Base-by-base conservation (phyloP, 2,888 invertebrate genomes). In the Escarpia spicata region DNA sequence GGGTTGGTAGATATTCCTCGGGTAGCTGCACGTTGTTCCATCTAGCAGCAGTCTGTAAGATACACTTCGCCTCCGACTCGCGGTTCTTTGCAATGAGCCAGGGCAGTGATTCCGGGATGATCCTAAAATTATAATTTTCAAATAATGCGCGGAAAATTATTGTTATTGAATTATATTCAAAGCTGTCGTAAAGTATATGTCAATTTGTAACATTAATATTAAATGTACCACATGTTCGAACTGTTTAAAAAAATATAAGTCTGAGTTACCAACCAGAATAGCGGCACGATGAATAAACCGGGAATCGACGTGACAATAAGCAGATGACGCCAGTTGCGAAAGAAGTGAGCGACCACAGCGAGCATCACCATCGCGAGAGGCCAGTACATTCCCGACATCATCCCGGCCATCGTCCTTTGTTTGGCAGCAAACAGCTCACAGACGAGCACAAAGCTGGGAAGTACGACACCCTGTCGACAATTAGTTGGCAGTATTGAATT, bases 61-160 rank as follows among this genome's bases (percentile, higher is more conserved):
- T 92, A 44, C 45, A 60, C 90, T 93, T 92, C 3, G 93, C 93
- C 43, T 93, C 92, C 6, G 90, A 75, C 10, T 91, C 37, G n/a
- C 92, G 26, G n/a, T 92, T 91, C 60, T 94, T 94, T 19, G 93
- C 94, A 26, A 92, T 92, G 90, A 94, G 44, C 94, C 94, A 94
- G n/a, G 90, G 43, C n/a, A 93, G 45, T 15, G 93, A 93, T 90
- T 93, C 93, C 9, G 93, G 92, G 15, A 93, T 43, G 43, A 92
- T 60, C 92, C 93, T 93, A 89, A 3, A 37, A 37, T 37, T 37
- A 37, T 0, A 0, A 0, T 37, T 37, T 37, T 37, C 1, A 0
- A 0, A 37, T 37, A 1, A 37, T 37, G 37, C 37, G 37, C 37
- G 37, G 37, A 37, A 37, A 37, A n/a, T n/a, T 0, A 0, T 37